Percentiles rank a stretch among this genome's conserved stretches.
Evolutionary conservation across 2,113 vertebrate genomes (phyloP).

Genomic region (Saguinus midas): DNA sequence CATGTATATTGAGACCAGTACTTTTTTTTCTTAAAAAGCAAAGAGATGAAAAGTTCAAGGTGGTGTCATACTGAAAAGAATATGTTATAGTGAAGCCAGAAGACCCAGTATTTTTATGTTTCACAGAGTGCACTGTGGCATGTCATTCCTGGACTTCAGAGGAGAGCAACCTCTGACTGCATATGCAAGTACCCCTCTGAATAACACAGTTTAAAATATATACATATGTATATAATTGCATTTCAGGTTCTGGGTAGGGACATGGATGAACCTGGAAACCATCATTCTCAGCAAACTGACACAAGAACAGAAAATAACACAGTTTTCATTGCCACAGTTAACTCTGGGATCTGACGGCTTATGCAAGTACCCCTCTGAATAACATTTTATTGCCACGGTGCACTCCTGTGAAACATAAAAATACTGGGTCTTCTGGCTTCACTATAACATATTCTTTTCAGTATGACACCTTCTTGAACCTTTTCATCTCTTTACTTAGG

Average conservation of each 20-base stretch:
- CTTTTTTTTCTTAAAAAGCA: too few species aligned
- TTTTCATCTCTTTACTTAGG: not conserved
- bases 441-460: not conserved
- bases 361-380: not conserved
- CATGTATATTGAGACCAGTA: not conserved
- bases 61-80: too few species aligned
- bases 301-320: too few species aligned
- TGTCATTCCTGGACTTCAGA: not conserved
- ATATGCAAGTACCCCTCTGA: not conserved
- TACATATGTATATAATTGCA: too few species aligned
- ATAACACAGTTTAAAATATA: not conserved
- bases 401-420: not conserved
- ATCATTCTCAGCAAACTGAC: too few species aligned
- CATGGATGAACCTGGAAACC: too few species aligned
- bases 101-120: too few species aligned
- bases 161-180: not conserved
- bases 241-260: too few species aligned
- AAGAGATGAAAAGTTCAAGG: too few species aligned
- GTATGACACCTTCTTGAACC: not conserved
- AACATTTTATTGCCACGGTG: not conserved
- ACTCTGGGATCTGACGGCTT: not conserved
- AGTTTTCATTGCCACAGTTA: too few species aligned
- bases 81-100: too few species aligned
- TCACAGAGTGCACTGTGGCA: too few species aligned
- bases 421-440: not conserved